Percentiles rank a stretch among this genome's conserved stretches.
These are phyloP conservation scores for Drosophila asahinai DNA, from an alignment of 1,140 invertebrate species.

Conservation along the genomic window DNA sequence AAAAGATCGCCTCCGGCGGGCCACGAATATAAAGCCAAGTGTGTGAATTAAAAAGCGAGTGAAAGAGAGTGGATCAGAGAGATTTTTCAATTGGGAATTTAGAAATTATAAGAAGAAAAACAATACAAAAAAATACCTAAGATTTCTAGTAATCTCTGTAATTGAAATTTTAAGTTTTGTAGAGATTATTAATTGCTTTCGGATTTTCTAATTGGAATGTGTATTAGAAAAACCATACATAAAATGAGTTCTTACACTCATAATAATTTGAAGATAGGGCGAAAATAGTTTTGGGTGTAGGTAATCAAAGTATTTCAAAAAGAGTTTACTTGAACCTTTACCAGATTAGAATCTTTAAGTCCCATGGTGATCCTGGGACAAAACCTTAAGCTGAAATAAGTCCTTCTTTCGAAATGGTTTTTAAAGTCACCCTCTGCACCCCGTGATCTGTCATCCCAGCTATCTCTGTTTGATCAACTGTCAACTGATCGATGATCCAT, in stretches of 20 bases:
- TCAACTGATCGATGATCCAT: constrained; percentile 40
- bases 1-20: constrained; percentile 24
- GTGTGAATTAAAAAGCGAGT: constrained; percentile 16
- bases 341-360: background rate
- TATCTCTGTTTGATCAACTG: constrained; percentile 36
- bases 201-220: too few relatives aligned
- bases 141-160: too few relatives aligned
- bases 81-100: background rate
- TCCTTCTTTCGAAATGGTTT: background rate
- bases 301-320: too few relatives aligned
- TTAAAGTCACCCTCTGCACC: background rate
- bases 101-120: background rate
- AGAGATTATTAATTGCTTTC: too few relatives aligned
- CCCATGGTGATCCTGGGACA: background rate
- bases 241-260: too few relatives aligned
- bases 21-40: background rate
- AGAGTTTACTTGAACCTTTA: background rate
- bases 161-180: too few relatives aligned
- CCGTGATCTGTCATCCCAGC: constrained; percentile 4
- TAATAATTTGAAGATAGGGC: too few relatives aligned
- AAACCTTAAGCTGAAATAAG: background rate
- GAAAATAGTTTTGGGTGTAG: too few relatives aligned
- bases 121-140: too few relatives aligned
- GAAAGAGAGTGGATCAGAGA: constrained; percentile 12
- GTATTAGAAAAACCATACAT: too few relatives aligned